phyloP scores from a whole-genome alignment of 2,888 invertebrate species.

The Polyommatus icarus region DNA sequence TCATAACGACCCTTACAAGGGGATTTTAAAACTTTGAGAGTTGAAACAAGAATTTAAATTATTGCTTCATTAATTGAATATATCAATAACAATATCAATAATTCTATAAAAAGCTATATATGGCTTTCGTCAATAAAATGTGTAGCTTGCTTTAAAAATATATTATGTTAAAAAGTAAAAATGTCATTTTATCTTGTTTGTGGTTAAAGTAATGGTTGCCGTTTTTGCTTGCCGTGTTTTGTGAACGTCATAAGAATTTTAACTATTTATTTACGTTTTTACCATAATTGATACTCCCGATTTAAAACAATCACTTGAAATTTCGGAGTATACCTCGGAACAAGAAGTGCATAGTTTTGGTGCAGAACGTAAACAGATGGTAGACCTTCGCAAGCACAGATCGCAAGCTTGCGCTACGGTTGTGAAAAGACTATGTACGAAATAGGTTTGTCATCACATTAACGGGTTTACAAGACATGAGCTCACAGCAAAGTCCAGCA shows the following conservation, averaged over 20 bases:
- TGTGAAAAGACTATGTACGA: conserved; percentile 17
- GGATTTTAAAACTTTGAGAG: no score
- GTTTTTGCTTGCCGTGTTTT: conserved; percentile 13
- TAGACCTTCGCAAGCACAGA: not conserved
- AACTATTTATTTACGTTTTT: not conserved
- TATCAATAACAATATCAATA: no score
- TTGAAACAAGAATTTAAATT: no score
- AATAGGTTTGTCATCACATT: conserved; percentile 14
- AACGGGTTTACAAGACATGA: conserved; percentile 77
- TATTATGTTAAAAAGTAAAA: no score
- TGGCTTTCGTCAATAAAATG: no score
- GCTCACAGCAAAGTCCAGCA: conserved; percentile 88
- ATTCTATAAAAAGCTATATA: no score
- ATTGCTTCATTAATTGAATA: no score
- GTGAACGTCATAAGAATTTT: not conserved
- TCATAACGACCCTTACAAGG: no score
- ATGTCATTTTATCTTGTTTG: no score
- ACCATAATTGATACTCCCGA: not conserved
- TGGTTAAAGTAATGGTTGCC: not conserved
- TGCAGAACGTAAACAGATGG: not conserved
- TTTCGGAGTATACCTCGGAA: not conserved
- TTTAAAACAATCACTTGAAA: not conserved
- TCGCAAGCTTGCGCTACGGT: not conserved
- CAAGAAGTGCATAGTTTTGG: not conserved
- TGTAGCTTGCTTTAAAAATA: no score